These are phyloP conservation scores for Polypedilum pembai DNA, from an alignment of 1,140 invertebrate genomes.

Conservation along the genomic window DNA sequence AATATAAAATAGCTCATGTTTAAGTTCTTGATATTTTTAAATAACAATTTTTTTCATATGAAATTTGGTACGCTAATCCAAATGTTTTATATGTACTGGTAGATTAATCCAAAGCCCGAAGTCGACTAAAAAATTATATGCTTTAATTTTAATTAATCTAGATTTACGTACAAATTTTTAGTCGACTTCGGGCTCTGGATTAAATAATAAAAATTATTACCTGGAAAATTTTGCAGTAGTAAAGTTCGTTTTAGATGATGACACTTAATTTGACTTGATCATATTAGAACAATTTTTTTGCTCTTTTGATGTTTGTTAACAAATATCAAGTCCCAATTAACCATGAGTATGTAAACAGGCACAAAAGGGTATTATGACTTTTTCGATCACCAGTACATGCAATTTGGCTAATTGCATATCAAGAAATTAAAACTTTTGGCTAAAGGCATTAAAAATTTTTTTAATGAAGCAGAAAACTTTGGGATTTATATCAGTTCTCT, in stretches of 20 bases:
- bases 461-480: conserved; percentile 48
- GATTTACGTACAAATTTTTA: too few species aligned
- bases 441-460: conserved; percentile 43
- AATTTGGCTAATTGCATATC: conserved; percentile 49
- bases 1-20: too few species aligned
- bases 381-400: conserved; percentile 42
- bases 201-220: background rate
- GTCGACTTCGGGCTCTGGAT: too few species aligned
- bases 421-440: conserved; percentile 41
- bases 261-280: conserved; percentile 43
- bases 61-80: background rate
- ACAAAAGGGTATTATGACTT: background rate
- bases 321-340: conserved; percentile 45
- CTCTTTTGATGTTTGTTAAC: conserved; percentile 41
- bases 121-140: too few species aligned
- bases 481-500: conserved; percentile 52
- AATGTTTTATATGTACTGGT: background rate
- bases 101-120: too few species aligned
- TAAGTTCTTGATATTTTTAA: background rate
- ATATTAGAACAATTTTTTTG: conserved; percentile 45
- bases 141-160: too few species aligned
- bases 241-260: background rate
- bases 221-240: background rate
- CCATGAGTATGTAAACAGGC: conserved; percentile 35
- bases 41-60: background rate